A percentile compares a stretch with the other conserved stretches of the same genome.
phyloP scores from a whole-genome alignment of 1,140 invertebrate species.

The Drosophila nigrodunni region DNA sequence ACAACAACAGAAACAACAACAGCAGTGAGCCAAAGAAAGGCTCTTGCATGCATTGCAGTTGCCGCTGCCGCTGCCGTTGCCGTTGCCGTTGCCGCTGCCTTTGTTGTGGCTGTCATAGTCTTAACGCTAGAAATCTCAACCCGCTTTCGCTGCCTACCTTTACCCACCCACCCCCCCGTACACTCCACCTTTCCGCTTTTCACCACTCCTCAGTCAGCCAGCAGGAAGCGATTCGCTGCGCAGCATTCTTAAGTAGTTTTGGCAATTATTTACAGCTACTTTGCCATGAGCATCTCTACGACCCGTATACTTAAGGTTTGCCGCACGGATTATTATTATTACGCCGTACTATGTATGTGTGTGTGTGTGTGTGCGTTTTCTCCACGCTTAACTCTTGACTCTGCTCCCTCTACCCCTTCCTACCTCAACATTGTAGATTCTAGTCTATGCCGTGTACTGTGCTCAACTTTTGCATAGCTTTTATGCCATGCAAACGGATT shows the following conservation, averaged over 20 bases:
- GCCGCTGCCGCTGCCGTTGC: constrained; percentile 38
- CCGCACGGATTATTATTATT: constrained; percentile 80
- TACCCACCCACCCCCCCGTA: neutral
- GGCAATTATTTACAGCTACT: constrained; percentile 83
- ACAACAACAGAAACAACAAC: constrained; percentile 48
- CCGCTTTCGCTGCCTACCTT: neutral
- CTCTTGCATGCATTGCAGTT: constrained; percentile 61
- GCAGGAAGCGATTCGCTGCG: constrained; percentile 71
- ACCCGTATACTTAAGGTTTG: constrained; percentile 64
- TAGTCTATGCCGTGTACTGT: constrained; percentile 22
- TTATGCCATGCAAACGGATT: constrained; percentile 80
- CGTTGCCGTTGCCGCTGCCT: constrained; percentile 44
- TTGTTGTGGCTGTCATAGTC: constrained; percentile 63
- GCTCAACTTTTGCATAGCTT: constrained; percentile 79
- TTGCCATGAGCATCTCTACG: constrained; percentile 33
- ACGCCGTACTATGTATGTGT: constrained; percentile 50
- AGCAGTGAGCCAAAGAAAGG: constrained; percentile 33
- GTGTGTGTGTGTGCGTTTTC: constrained; percentile 6
- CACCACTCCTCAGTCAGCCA: constrained; percentile 12
- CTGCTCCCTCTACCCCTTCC: neutral
- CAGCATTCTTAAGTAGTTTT: constrained; percentile 83
- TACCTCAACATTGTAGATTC: constrained; percentile 8
- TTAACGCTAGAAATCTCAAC: constrained; percentile 16
- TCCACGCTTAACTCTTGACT: constrained; percentile 7
- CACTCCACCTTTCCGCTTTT: neutral